Base-by-base conservation (phyloP, 2,797 vertebrate genomes). In the Sebastes steindachneri region DNA sequence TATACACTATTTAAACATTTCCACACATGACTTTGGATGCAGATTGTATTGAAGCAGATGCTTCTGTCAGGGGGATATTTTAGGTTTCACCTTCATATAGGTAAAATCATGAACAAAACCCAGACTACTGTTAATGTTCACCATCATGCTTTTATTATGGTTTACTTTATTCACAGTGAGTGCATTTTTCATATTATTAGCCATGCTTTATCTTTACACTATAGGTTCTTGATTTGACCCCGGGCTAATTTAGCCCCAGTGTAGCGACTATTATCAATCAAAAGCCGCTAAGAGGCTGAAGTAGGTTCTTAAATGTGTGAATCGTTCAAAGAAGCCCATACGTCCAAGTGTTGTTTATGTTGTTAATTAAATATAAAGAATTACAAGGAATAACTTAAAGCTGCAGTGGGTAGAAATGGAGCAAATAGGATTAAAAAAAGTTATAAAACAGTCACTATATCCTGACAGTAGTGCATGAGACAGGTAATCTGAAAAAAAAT, bases 81-180 rank as follows among this genome's bases (percentile, higher is more conserved):
- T 19, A 71, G 51, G 8, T 45, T 69, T 82, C 28, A 25, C 19
- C 35, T 45, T 63, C 25, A 51, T 72, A 9, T 58, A 12, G 9
- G 17, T 79, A 71, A 62, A 19, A 75, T 60, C 35, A 51, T 57
- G 8, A 48, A 58, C 29, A 70, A 37, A 64, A 37, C 10, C 19
- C 45, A 15, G 9, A 12, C 25, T 9, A 2, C 53, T 35, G 31
- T 68, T 71, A 31, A 26, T 33, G 28, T 64, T 58, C 5, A 31
- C 29, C 1, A 1, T 45, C 6, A 17, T 74, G 8, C 5, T 74
- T 77, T 68, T 26, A n/a, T 64, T 54, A 17, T 25, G 11, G 10
- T 72, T 73, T 3, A 66, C 54, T 80, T 51, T 37, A 68, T 66
- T 60, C 54, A 81, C 2, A 80, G 8, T 29, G 11, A 71, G 10